phyloP scores from a whole-genome alignment of 2,888 invertebrate genomes.

The Hirtodrosophila confusa region DNA sequence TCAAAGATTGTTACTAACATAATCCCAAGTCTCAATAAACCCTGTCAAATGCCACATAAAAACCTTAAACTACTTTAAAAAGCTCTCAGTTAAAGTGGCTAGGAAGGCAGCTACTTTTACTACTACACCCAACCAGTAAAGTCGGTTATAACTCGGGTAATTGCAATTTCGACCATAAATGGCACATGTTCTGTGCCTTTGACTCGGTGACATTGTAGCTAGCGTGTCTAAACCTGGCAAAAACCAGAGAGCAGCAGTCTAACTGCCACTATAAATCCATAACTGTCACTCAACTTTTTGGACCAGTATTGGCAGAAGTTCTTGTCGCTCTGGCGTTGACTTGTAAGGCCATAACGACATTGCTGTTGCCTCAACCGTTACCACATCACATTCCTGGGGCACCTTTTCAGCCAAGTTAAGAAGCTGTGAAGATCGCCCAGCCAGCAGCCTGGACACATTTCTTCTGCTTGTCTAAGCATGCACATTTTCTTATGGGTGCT shows the following conservation, averaged over 20 bases:
- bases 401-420: constrained; percentile 54
- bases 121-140: constrained; percentile 25
- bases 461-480: constrained; percentile 56
- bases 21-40: constrained; percentile 25
- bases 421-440: constrained; percentile 14
- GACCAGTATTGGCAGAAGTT: constrained; percentile 70
- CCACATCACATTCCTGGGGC: constrained; percentile 70
- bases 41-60: constrained; percentile 56
- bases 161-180: constrained; percentile 70
- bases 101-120: constrained; percentile 35
- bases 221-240: constrained; percentile 49
- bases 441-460: constrained; percentile 43
- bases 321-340: constrained; percentile 32
- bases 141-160: constrained; percentile 45
- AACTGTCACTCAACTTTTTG: constrained; percentile 75
- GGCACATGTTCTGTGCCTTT: constrained; percentile 54
- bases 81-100: constrained; percentile 42
- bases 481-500: constrained; percentile 54
- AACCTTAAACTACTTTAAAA: constrained; percentile 52
- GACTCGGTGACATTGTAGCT: constrained; percentile 76
- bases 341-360: constrained; percentile 73
- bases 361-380: constrained; percentile 60
- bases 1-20: constrained; percentile 1
- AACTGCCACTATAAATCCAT: constrained; percentile 78
- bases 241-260: constrained; percentile 31